These are phyloP conservation scores for Aphidius colemani DNA, from an alignment of 2,888 invertebrate genomes.

Conservation along the genomic window DNA sequence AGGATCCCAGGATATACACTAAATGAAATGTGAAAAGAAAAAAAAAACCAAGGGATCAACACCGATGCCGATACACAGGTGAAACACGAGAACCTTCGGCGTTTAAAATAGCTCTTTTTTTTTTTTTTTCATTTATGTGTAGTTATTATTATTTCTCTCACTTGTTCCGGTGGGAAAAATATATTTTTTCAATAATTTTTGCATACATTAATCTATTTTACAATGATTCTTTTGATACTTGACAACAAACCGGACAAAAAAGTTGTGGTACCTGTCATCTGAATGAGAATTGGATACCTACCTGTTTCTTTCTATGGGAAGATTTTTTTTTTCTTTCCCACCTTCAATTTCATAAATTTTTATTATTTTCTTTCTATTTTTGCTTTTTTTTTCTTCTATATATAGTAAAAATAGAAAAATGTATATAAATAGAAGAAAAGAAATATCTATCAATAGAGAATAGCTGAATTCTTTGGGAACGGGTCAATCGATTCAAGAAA, in stretches of 20 bases:
- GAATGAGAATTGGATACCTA: slow-evolving; percentile 58
- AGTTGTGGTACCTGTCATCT: slow-evolving; percentile 51
- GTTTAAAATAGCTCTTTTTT: slow-evolving; percentile 18
- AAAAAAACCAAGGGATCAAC: slow-evolving; percentile 31
- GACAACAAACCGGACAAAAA: slow-evolving; percentile 39
- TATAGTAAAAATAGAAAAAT: slow-evolving; percentile 32
- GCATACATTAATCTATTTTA: slow-evolving; percentile 58
- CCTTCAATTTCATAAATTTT: slow-evolving; percentile 11
- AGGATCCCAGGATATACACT: slow-evolving; percentile 24
- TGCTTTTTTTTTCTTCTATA: too few species aligned
- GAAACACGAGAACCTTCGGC: slow-evolving; percentile 47
- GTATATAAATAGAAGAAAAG: slow-evolving; percentile 6
- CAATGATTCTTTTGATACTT: slow-evolving; percentile 13
- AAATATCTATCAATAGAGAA: slow-evolving; percentile 6
- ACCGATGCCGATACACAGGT: slow-evolving; percentile 46
- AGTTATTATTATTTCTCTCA: slow-evolving; percentile 35
- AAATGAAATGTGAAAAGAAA: slow-evolving; percentile 27
- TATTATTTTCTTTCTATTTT: too few species aligned
- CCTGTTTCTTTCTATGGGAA: slow-evolving; percentile 57
- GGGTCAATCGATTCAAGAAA: too few species aligned
- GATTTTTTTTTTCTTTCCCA: slow-evolving; percentile 39
- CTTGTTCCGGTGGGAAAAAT: slow-evolving; percentile 58
- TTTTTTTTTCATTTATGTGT: too few species aligned
- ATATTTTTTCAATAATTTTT: slow-evolving; percentile 45
- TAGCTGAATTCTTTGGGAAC: slow-evolving; percentile 8